Conservation (phyloP, 2,113 vertebrate genomes). For the Cercocebus atys region DNA sequence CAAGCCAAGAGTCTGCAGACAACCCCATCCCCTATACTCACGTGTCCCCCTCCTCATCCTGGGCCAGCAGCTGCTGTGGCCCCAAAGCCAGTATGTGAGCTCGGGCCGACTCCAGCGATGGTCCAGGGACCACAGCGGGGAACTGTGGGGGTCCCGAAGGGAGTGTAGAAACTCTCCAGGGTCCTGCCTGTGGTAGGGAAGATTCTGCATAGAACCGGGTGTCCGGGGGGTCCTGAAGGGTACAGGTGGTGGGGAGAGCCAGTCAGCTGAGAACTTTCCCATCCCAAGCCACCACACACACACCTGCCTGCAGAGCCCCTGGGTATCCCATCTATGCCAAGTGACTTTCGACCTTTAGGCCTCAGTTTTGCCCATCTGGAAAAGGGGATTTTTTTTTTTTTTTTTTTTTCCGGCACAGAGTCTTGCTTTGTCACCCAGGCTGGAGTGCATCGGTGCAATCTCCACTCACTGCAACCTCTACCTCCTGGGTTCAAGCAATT, state of each 20-base stretch:
- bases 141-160: conserved; percentile 49
- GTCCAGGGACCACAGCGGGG: neutral
- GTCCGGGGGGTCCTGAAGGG: conserved; percentile 53
- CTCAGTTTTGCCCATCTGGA: neutral
- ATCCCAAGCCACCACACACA: neutral
- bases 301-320: neutral
- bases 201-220: conserved; percentile 29
- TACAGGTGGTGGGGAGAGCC: neutral
- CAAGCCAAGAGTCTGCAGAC: neutral
- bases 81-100: conserved; percentile 85
- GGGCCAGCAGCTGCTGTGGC: conserved; percentile 84
- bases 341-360: neutral
- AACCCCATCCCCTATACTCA: conserved; percentile 71
- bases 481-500: too few species aligned
- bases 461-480: too few species aligned
- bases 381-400: too few species aligned
- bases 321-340: neutral
- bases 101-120: conserved; percentile 82
- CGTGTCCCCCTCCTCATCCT: conserved; percentile 95
- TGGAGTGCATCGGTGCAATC: too few species aligned
- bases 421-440: too few species aligned
- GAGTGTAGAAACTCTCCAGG: conserved; percentile 61
- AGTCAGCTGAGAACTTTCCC: conserved; percentile 18
- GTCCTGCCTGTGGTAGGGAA: conserved; percentile 65
- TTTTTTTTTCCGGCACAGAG: too few species aligned